Conservation (phyloP, 1,140 invertebrate genomes). For the Heliconius congener region DNA sequence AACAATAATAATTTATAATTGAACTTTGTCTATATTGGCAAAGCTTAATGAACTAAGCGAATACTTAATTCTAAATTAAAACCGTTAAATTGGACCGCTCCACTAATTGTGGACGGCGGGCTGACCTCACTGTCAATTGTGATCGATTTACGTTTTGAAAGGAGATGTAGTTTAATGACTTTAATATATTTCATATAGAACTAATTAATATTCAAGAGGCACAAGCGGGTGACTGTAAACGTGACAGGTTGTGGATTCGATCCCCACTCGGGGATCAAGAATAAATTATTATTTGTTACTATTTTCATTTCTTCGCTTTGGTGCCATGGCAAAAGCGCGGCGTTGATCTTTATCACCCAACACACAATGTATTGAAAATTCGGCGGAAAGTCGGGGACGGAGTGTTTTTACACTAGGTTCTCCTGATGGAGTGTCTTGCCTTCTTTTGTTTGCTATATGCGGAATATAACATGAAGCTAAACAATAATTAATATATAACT, state of each 20-base stretch:
- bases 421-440: too few species aligned
- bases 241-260: neutral
- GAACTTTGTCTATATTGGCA: neutral
- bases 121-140: conserved; percentile 34
- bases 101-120: conserved; percentile 31
- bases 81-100: conserved; percentile 35
- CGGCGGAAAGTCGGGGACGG: too few species aligned
- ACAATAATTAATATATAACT: too few species aligned
- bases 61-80: conserved; percentile 42
- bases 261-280: neutral
- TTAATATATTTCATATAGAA: neutral
- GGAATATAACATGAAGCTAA: too few species aligned
- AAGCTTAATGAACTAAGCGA: conserved; percentile 31
- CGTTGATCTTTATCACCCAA: too few species aligned
- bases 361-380: too few species aligned
- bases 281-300: too few species aligned
- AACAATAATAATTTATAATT: neutral
- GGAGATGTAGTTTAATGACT: conserved; percentile 12
- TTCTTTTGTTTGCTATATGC: too few species aligned
- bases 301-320: too few species aligned
- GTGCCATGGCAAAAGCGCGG: too few species aligned
- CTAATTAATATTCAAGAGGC: neutral
- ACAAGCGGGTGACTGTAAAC: neutral
- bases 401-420: too few species aligned
- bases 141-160: conserved; percentile 30